These are phyloP conservation scores for Metacarcinus magister DNA, from an alignment of 2,888 invertebrate species.

Conservation along the genomic window DNA sequence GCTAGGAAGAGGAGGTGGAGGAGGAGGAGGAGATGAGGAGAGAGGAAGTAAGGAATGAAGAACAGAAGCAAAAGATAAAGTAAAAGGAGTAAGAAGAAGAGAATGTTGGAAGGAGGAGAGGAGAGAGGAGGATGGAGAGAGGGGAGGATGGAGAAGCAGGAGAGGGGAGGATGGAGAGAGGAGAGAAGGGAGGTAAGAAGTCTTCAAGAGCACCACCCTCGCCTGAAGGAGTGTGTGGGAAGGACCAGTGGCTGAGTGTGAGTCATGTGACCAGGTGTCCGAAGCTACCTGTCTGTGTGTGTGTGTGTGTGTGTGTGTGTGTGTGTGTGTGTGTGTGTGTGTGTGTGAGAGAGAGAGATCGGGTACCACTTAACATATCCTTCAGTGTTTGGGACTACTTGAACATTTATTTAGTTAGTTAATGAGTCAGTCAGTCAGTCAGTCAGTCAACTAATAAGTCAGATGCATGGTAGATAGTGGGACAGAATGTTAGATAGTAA, in stretches of 20 bases:
- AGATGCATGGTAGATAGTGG: background rate
- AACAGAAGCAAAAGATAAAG: background rate
- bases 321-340: slow-evolving; percentile 48
- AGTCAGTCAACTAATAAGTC: background rate
- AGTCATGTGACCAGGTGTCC: slow-evolving; percentile 35
- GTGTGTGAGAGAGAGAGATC: background rate
- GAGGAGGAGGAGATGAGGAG: background rate
- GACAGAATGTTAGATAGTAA: no score
- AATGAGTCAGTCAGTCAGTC: background rate
- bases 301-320: slow-evolving; percentile 48
- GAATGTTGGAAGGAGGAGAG: background rate
- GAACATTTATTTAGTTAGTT: background rate
- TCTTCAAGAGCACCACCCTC: background rate
- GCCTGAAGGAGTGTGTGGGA: slow-evolving; percentile 27
- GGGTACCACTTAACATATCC: background rate
- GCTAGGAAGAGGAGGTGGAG: background rate
- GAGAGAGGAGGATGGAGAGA: background rate
- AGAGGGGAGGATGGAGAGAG: background rate
- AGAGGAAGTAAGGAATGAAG: background rate
- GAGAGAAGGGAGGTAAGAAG: background rate
- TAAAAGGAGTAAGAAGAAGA: no score
- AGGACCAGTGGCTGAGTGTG: slow-evolving; percentile 40
- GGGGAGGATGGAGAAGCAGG: background rate
- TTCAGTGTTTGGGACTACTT: no score
- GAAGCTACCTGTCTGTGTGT: background rate